Evolutionary conservation across 1,140 invertebrate genomes (phyloP).

Genomic region (Zaprionus capensis): DNA sequence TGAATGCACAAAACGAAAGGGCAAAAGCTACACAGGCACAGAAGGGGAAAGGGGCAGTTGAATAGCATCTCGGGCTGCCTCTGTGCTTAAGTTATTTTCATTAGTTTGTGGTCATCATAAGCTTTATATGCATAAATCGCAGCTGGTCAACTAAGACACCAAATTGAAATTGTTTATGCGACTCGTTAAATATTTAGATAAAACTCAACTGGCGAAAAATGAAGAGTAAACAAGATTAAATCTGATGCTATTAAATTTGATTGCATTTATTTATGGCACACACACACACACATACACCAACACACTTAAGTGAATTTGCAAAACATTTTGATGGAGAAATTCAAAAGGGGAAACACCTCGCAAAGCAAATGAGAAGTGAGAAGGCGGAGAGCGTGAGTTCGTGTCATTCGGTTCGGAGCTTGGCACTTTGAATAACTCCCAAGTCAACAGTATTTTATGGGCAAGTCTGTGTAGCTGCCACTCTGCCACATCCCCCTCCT

Average conservation of each 20-base stretch:
- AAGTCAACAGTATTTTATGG: constrained; percentile 12
- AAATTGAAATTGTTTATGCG: constrained; percentile 11
- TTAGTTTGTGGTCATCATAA: constrained; percentile 29
- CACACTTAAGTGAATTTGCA: neutral
- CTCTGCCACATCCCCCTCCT: neutral
- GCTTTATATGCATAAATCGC: constrained; percentile 15
- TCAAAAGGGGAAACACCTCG: neutral
- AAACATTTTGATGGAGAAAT: neutral
- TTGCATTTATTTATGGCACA: constrained; percentile 1
- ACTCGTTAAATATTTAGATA: constrained; percentile 9
- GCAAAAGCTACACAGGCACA: neutral
- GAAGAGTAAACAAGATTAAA: neutral
- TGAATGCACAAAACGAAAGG: constrained; percentile 52
- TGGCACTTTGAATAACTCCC: neutral
- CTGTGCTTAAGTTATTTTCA: constrained; percentile 13
- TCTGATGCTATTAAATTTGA: neutral
- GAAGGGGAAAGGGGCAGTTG: neutral
- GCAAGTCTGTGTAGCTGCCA: neutral
- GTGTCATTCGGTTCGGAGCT: neutral
- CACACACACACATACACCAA: neutral
- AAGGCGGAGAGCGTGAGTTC: neutral
- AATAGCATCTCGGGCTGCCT: neutral
- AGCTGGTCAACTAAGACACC: constrained; percentile 1
- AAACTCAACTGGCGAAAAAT: constrained; percentile 3
- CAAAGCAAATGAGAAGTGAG: neutral